These are phyloP conservation scores for Panonychus citri DNA, from an alignment of 1,140 invertebrate species.

Conservation along the genomic window DNA sequence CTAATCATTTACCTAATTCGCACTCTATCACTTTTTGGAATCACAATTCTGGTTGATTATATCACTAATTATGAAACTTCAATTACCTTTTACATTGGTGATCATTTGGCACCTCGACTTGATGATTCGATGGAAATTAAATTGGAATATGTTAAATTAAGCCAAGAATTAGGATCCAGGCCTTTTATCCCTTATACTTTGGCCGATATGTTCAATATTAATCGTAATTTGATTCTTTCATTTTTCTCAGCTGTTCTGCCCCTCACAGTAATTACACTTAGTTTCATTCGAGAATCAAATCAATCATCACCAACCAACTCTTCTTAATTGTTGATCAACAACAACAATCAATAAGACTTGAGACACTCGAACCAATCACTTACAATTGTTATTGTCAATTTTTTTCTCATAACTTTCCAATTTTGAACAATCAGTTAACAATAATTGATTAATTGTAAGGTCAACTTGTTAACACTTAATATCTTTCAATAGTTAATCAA, in stretches of 20 bases:
- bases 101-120: neutral
- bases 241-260: neutral
- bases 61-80: neutral
- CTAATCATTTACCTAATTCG: neutral
- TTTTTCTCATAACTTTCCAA: no score
- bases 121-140: neutral
- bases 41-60: neutral
- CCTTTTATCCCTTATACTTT: neutral
- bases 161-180: neutral
- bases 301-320: neutral
- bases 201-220: neutral
- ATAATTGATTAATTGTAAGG: no score
- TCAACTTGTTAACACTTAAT: no score
- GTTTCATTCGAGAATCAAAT: neutral
- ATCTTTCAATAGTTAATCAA: no score
- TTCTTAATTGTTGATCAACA: no score
- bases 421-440: no score
- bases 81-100: neutral
- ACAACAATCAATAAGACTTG: no score
- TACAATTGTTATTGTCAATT: no score
- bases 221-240: neutral
- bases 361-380: no score
- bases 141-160: neutral
- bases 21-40: neutral
- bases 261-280: neutral